phyloP scores from a whole-genome alignment of 1,140 invertebrate species.

The Bombus picipes region DNA sequence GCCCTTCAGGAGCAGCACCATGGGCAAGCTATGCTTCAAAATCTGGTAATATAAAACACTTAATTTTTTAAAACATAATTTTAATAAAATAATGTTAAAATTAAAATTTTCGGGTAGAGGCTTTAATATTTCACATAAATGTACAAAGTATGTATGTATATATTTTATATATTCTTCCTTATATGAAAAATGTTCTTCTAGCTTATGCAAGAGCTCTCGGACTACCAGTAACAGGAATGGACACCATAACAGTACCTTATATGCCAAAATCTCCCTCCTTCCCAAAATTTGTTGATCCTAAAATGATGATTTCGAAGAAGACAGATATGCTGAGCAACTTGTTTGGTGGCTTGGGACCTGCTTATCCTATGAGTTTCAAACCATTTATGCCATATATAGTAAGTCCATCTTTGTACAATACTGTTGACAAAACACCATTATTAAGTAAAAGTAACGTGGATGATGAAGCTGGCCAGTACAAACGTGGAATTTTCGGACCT shows the following conservation, averaged over 20 bases:
- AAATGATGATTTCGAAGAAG: slow-evolving; percentile 74
- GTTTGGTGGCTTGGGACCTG: slow-evolving; percentile 68
- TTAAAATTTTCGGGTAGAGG: not conserved
- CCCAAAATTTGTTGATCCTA: slow-evolving; percentile 77
- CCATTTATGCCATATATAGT: slow-evolving; percentile 33
- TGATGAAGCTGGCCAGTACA: slow-evolving; percentile 33
- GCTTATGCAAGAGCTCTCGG: slow-evolving; percentile 71
- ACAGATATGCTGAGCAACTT: slow-evolving; percentile 73
- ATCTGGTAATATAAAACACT: slow-evolving; percentile 68
- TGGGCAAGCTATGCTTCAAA: slow-evolving; percentile 60
- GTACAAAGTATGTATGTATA: not conserved
- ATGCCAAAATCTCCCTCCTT: slow-evolving; percentile 73
- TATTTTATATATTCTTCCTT: not conserved
- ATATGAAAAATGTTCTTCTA: slow-evolving; percentile 40
- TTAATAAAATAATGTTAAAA: slow-evolving; percentile 26
- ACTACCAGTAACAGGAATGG: slow-evolving; percentile 61
- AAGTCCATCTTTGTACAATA: slow-evolving; percentile 44
- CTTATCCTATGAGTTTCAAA: slow-evolving; percentile 25
- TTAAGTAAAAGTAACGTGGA: slow-evolving; percentile 6
- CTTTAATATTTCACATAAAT: not conserved
- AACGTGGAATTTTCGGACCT: slow-evolving; percentile 65
- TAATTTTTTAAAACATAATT: slow-evolving; percentile 33
- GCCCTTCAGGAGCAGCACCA: slow-evolving; percentile 58
- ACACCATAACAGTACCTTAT: slow-evolving; percentile 73
- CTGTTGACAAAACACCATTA: slow-evolving; percentile 11